Conservation (phyloP, 2,888 invertebrate genomes). For the Acheta domesticus region DNA sequence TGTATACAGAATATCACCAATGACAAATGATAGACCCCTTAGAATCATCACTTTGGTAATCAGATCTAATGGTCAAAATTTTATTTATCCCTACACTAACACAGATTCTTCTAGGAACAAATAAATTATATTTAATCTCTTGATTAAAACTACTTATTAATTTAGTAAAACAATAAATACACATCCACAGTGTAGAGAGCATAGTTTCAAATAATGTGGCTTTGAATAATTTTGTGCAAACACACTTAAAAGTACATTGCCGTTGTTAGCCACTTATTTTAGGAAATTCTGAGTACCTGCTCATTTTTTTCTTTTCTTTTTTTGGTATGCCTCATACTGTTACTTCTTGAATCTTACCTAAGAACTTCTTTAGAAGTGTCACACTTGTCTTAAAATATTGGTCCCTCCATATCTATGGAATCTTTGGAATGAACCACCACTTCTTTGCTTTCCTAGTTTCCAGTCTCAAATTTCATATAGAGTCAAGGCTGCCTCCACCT, state of each 20-base stretch:
- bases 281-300: no score
- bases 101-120: not conserved
- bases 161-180: conserved; percentile 4
- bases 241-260: not conserved
- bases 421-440: not conserved
- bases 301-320: no score
- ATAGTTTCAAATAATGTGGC: conserved; percentile 6
- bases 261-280: not conserved
- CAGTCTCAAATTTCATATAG: conserved; percentile 44
- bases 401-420: not conserved
- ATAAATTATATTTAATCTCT: not conserved
- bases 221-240: not conserved
- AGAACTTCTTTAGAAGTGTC: no score
- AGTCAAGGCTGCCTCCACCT: conserved; percentile 46
- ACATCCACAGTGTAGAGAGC: not conserved
- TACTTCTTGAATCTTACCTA: no score
- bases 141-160: not conserved
- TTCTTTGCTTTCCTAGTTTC: not conserved
- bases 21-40: not conserved
- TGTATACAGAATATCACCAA: not conserved
- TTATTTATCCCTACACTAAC: not conserved
- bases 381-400: not conserved
- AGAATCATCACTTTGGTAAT: not conserved
- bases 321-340: no score
- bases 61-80: not conserved